Base-by-base conservation (phyloP, 1,140 invertebrate genomes). In the Caenorhabditis remanei region DNA sequence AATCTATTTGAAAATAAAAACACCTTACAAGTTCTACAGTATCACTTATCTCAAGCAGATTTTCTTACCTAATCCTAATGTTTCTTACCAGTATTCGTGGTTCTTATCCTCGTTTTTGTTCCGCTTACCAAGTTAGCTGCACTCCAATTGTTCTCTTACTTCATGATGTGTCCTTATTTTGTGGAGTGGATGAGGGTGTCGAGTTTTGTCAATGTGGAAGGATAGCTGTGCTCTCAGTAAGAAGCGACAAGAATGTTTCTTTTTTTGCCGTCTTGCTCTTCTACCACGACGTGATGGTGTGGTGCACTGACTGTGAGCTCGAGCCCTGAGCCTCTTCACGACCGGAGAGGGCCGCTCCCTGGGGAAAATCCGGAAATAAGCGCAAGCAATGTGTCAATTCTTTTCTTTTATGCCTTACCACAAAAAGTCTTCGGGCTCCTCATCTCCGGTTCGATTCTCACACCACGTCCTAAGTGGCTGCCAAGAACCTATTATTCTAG, bases 331-430 rank as follows among this genome's bases (percentile, higher is more conserved):
- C 71, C 46, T 79, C 71, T 79, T 79, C 71, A 79, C 71, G 46
- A 79, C 43, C 65, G 65, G 71, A 50, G 71, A 79, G 46, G 71
- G 71, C 71, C 71, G 71, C 71, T 79, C 71, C 71, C 71, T 11
- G 71, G 71, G 71, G 71, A 79, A 11, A 53, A 79, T 79, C 71
- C 71, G 46, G 46, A 79, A 79, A 79, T 79, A 79, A 79, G 71
- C 43, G 71, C 71, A 79, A 79, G 71, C 71, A 53, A 79, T 79
- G 71, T 79, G 71, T 79, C 71, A 79, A 79, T 79, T 79, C 71
- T 50, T 79, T 79, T 79, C 71, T 79, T 79, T 50, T 50, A 79
- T 79, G 71, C 71, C 71, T 50, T 79, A 79, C 71, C 71, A 79
- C 46, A 79, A 79, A 79, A 79, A 79, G 71, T 48, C 71, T 79